Evolutionary conservation across 1,140 invertebrate species (phyloP).

Genomic region (Phymorhynchus buccinoides): DNA sequence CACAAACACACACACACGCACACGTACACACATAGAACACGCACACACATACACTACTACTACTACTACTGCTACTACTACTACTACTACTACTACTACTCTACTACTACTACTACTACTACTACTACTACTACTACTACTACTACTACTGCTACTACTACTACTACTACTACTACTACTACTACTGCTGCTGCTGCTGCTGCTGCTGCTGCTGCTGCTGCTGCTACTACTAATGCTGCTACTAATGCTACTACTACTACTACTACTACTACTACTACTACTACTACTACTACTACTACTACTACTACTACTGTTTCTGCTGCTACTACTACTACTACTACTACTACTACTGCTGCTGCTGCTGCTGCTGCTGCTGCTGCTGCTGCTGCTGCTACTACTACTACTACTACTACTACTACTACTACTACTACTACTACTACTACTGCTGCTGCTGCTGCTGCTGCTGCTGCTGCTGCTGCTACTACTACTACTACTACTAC

Average conservation of each 20-base stretch:
- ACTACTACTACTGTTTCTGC: conserved; percentile 9
- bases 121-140: conserved; percentile 15
- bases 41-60: no score
- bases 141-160: conserved; percentile 13
- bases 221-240: no score
- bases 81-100: no score
- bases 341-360: conserved; percentile 5
- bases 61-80: no score
- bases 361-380: not conserved
- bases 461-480: not conserved
- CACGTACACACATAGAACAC: no score
- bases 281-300: conserved; percentile 16
- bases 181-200: not conserved
- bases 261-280: conserved; percentile 16
- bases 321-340: conserved; percentile 11
- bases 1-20: no score
- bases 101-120: no score
- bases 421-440: conserved; percentile 22
- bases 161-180: conserved; percentile 12
- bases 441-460: conserved; percentile 18
- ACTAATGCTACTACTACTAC: no score
- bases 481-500: conserved; percentile 16
- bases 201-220: no score
- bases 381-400: conserved; percentile 5
- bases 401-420: conserved; percentile 16